phyloP scores from a whole-genome alignment of 92 coral and sea anemone species.

The Zoanthus sansibaricus region DNA sequence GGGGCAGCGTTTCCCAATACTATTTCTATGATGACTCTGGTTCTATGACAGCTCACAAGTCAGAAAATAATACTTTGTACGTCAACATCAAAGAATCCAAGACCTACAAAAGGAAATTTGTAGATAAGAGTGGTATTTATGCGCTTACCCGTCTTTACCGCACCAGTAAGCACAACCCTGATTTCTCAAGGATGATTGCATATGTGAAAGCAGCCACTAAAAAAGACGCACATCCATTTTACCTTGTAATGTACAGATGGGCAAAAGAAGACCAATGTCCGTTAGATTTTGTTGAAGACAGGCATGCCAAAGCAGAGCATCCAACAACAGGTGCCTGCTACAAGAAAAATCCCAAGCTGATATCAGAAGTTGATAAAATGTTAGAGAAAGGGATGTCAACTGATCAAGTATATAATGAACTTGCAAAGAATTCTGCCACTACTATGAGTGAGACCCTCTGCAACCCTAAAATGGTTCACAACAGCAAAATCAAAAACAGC shows the following conservation, averaged over 20 bases:
- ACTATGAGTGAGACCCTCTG: constrained; percentile 66
- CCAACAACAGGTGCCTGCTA: constrained; percentile 56
- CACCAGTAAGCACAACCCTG: constrained; percentile 23
- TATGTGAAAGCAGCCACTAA: constrained; percentile 36
- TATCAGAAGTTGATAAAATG: constrained; percentile 43
- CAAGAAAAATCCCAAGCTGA: constrained; percentile 55
- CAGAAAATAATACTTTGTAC: constrained; percentile 56
- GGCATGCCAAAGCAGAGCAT: constrained; percentile 66
- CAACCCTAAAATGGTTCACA: constrained; percentile 61
- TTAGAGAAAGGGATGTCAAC: constrained; percentile 61
- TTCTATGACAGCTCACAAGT: constrained; percentile 52
- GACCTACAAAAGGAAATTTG: constrained; percentile 44
- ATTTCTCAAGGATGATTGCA: constrained; percentile 33
- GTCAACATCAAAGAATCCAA: constrained; percentile 33
- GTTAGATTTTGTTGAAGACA: constrained; percentile 49
- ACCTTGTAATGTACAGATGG: constrained; percentile 57
- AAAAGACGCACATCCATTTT: constrained; percentile 46
- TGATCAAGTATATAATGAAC: constrained; percentile 44
- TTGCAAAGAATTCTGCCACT: constrained; percentile 15
- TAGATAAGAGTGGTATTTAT: constrained; percentile 47
- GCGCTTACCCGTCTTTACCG: constrained; percentile 35
- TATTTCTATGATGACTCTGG: constrained; percentile 23
- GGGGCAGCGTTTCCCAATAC: constrained; percentile 23
- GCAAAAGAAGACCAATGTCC: constrained; percentile 34
- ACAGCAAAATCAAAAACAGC: constrained; percentile 40